Evolutionary conservation across 2,888 invertebrate genomes (phyloP).

Genomic region (Thelaira solivaga): DNA sequence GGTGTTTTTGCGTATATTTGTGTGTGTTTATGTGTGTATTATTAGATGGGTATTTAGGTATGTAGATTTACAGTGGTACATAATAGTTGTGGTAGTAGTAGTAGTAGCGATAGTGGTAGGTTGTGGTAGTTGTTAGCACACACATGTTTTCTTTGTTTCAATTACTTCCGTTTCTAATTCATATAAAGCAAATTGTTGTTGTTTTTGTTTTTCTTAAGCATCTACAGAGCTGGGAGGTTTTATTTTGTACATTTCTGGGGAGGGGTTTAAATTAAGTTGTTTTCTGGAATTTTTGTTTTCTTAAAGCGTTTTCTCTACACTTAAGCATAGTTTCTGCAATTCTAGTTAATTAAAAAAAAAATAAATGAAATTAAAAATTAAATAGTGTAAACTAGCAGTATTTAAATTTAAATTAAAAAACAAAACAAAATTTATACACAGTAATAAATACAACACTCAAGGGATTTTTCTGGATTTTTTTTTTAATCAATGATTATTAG

Average conservation of each 20-base stretch:
- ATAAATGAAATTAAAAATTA: not conserved
- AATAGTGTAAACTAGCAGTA: not conserved
- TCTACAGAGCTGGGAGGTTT: conserved; percentile 30
- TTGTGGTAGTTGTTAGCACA: conserved; percentile 12
- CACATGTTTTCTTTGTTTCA: conserved; percentile 11
- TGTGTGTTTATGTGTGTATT: conserved; percentile 1
- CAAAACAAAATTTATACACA: conserved; percentile 37
- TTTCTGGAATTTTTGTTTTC: conserved; percentile 6
- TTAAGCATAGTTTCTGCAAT: conserved; percentile 40
- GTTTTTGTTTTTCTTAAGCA: conserved; percentile 9
- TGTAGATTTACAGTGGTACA: too few species aligned
- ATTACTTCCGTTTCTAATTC: conserved; percentile 27
- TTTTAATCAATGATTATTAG: conserved; percentile 54
- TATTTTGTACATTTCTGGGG: not conserved
- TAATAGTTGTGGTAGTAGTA: too few species aligned
- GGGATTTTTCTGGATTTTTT: conserved; percentile 14
- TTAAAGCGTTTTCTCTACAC: conserved; percentile 39
- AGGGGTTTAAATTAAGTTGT: not conserved
- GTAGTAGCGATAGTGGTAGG: conserved; percentile 3
- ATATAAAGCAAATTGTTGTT: conserved; percentile 19
- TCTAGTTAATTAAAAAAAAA: conserved; percentile 22
- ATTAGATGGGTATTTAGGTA: not conserved
- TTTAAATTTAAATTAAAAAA: conserved; percentile 26
- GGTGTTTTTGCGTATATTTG: conserved; percentile 15
- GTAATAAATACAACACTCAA: conserved; percentile 45